Conservation (phyloP, 1,140 invertebrate genomes). For the Procambarus virginalis region DNA sequence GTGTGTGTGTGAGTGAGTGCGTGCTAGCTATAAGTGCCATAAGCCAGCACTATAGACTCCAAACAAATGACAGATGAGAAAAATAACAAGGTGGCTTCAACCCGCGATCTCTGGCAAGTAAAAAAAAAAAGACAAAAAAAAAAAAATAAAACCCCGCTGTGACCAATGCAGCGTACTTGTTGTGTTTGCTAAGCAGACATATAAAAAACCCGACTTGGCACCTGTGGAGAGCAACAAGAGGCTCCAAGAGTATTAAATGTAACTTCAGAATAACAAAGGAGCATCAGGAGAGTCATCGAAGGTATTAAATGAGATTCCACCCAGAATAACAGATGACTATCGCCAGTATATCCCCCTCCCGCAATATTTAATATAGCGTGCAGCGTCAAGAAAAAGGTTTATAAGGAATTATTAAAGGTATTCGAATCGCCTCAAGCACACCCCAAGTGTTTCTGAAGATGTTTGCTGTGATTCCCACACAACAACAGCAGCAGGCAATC, state of each 20-base stretch:
- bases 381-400: no score
- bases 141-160: no score
- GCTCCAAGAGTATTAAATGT: background rate
- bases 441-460: no score
- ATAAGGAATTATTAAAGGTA: no score
- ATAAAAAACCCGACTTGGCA: background rate
- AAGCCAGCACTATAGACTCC: no score
- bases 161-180: background rate
- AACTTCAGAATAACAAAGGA: constrained; percentile 14
- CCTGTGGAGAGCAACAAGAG: background rate
- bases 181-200: background rate
- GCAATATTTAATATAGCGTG: no score
- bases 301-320: background rate
- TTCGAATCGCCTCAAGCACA: no score
- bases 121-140: background rate
- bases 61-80: background rate
- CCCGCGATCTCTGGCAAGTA: background rate
- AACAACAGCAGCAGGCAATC: no score
- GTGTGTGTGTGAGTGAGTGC: no score
- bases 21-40: background rate
- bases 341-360: background rate
- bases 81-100: background rate
- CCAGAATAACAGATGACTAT: constrained; percentile 6
- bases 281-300: background rate
- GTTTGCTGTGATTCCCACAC: no score